Evolutionary conservation across 1,140 invertebrate species (phyloP), one percentile per base, ranked within the genome.

Genomic region (Cheumatopsyche charites): DNA sequence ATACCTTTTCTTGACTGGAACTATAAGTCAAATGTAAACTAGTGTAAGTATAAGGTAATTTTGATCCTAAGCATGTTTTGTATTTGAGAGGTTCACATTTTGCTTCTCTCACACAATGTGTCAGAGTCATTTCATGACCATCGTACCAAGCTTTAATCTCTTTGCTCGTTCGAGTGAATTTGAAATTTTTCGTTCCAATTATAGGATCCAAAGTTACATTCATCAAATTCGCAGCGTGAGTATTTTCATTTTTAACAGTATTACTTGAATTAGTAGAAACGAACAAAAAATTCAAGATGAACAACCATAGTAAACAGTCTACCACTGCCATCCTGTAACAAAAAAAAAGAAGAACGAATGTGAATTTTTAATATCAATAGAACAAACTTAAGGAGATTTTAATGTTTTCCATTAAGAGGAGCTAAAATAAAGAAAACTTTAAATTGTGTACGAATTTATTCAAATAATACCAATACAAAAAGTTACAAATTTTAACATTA

Each of bases 11-110:
- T 75, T 92, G 89, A 23, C 82, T 90, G 17, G 82, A 82, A 45
- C 89, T 88, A 75, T 91, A 90, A n/a, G 90, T 91, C 13, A 94
- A 86, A 76, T 90, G 87, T n/a, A 92, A 82, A 43, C 92, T 92
- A 0, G 93, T 95, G 21, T 84, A 85, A 0, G 86, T 82, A 78
- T 95, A 95, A 1, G 91, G 88, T 36, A 95, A 80, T 79, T 88
- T 90, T 3, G 89, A 88, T 21, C 93, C 93, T 77, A 95, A 86
- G 79, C 94, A 95, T 17, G 84, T 87, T 15, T 80, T 83, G 73
- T 86, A 87, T 52, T 87, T 86, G 21, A 93, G 81, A 0, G 81
- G 78, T 77, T 91, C 83, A 79, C 93, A 95, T 79, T 85, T 87
- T 73, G 86, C 82, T 78, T 84, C 85, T 67, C 87, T 84, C 49